Conservation (phyloP, 2,888 invertebrate species). For the Suillia variegata region DNA sequence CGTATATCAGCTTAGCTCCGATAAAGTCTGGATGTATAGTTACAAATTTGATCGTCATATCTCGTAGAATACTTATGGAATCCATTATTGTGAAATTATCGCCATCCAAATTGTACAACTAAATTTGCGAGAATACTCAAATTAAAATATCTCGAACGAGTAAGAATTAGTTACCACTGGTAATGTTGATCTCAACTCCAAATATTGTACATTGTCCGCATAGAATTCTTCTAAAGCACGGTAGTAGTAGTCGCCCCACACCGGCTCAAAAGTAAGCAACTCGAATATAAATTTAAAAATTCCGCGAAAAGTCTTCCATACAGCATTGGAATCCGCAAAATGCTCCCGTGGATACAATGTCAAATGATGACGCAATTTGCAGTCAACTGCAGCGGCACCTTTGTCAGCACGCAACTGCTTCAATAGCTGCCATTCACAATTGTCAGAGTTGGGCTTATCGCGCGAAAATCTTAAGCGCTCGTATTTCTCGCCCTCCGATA, state of each 20-base stretch:
- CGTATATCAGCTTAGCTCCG: conserved; percentile 74
- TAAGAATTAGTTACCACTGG: conserved; percentile 60
- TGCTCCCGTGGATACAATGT: conserved; percentile 64
- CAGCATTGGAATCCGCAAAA: conserved; percentile 65
- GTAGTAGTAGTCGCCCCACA: conserved; percentile 71
- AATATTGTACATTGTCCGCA: conserved; percentile 72
- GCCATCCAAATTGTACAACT: conserved; percentile 72
- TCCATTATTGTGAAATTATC: conserved; percentile 64
- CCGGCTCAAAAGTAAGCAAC: conserved; percentile 68
- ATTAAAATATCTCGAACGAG: neutral
- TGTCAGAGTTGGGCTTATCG: conserved; percentile 27
- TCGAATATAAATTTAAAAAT: conserved; percentile 66
- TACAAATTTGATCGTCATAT: conserved; percentile 66
- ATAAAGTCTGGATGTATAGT: conserved; percentile 69
- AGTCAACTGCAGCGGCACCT: conserved; percentile 65
- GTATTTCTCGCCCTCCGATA: conserved; percentile 27
- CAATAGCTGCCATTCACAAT: conserved; percentile 46
- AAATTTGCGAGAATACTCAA: neutral
- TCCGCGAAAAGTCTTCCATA: conserved; percentile 67
- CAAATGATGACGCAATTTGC: conserved; percentile 63
- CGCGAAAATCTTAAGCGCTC: conserved; percentile 39
- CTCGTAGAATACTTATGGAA: conserved; percentile 66
- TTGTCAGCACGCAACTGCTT: conserved; percentile 34
- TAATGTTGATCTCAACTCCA: conserved; percentile 72
- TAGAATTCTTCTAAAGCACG: conserved; percentile 68